phyloP scores from a whole-genome alignment of 2,113 vertebrate genomes.

The Peromyscus leucopus region DNA sequence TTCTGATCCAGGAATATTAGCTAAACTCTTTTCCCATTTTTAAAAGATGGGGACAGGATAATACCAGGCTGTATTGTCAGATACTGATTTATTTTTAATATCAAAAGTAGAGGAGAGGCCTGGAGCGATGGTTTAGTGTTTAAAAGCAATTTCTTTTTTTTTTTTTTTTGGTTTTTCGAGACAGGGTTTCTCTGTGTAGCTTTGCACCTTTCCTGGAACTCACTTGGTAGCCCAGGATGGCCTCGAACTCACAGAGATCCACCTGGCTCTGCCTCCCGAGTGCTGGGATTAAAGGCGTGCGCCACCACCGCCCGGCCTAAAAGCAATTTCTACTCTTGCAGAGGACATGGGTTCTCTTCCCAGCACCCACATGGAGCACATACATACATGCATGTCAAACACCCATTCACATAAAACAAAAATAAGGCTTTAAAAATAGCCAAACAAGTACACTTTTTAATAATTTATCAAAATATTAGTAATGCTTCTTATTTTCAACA shows the following conservation, averaged over 20 bases:
- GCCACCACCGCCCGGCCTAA: no score
- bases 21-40: conserved; percentile 26
- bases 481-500: neutral
- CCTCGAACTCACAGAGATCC: no score
- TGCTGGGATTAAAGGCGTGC: no score
- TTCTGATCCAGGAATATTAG: conserved; percentile 17
- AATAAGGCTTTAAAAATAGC: neutral
- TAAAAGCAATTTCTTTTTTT: conserved; percentile 5
- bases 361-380: neutral
- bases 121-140: neutral
- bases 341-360: neutral
- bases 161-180: no score
- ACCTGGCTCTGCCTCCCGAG: no score
- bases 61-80: neutral
- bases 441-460: conserved; percentile 1
- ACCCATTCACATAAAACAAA: neutral
- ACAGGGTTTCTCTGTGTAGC: no score
- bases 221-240: no score
- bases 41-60: neutral
- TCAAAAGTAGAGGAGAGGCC: neutral
- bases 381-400: neutral
- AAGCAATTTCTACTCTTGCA: neutral
- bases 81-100: conserved; percentile 10
- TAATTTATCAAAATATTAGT: conserved; percentile 35
- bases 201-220: no score